A percentile compares a stretch with the other conserved stretches of the same genome.
These are phyloP conservation scores for Anastatus disparis DNA, from an alignment of 1,140 invertebrate species.

Conservation along the genomic window DNA sequence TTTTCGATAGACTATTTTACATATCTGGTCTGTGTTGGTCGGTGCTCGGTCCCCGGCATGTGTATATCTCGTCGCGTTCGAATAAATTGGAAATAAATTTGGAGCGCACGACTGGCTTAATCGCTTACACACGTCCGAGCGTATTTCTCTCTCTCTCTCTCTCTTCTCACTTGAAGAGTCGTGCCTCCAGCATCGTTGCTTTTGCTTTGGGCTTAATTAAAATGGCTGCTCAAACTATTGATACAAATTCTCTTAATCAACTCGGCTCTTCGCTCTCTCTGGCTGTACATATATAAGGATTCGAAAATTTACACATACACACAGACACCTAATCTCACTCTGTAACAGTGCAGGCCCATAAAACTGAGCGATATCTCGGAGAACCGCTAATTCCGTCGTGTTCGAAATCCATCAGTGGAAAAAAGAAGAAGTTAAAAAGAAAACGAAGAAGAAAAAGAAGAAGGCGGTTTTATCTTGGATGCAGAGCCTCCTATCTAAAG, in stretches of 20 bases:
- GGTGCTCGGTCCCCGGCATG: too few species aligned
- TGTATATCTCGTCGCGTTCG: too few species aligned
- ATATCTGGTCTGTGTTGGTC: slow-evolving; percentile 23
- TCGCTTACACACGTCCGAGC: slow-evolving; percentile 2
- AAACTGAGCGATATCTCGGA: slow-evolving; percentile 29
- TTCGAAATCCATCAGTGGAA: slow-evolving; percentile 42
- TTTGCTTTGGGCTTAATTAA: slow-evolving; percentile 32
- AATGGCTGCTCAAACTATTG: slow-evolving; percentile 15
- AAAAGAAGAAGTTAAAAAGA: neutral
- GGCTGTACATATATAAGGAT: too few species aligned
- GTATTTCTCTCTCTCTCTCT: neutral
- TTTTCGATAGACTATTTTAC: neutral
- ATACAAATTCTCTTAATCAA: neutral
- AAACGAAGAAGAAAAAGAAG: neutral
- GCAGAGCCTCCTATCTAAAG: slow-evolving; percentile 42
- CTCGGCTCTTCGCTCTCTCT: too few species aligned
- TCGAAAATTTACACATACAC: too few species aligned
- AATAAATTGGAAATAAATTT: slow-evolving; percentile 7
- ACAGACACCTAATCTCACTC: too few species aligned
- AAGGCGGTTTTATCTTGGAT: slow-evolving; percentile 20
- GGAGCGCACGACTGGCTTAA: neutral
- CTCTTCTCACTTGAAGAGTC: neutral
- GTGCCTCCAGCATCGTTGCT: neutral
- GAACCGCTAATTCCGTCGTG: slow-evolving; percentile 44
- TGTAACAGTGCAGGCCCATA: too few species aligned